phyloP scores from a whole-genome alignment of 1,140 invertebrate genomes.

The Hyposmocoma kahamanoa region DNA sequence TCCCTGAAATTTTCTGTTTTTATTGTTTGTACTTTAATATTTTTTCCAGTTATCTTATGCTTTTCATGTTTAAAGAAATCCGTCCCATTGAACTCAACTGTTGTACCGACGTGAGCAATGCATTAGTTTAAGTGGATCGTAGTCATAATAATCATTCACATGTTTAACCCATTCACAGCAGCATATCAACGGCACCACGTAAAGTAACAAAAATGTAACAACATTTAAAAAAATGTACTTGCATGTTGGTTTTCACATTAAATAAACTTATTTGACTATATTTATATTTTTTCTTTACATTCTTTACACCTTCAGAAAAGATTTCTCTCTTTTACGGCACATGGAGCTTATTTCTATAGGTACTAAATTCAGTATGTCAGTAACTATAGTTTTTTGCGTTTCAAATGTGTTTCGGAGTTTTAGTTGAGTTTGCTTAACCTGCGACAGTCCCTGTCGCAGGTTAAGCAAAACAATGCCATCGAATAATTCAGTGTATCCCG shows the following conservation, averaged over 20 bases:
- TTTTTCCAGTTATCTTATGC: slow-evolving; percentile 3
- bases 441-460: no score
- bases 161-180: slow-evolving; percentile 58
- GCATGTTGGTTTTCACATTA: slow-evolving; percentile 62
- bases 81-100: slow-evolving; percentile 22
- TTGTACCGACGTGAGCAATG: slow-evolving; percentile 25
- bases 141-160: slow-evolving; percentile 40
- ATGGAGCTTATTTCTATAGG: no score
- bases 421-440: no score
- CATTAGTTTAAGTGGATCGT: slow-evolving; percentile 32
- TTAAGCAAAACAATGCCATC: no score
- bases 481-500: no score
- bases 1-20: slow-evolving; percentile 9
- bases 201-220: slow-evolving; percentile 49
- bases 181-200: slow-evolving; percentile 53
- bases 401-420: no score
- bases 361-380: no score
- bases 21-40: slow-evolving; percentile 5
- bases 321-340: no score
- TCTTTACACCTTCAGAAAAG: no score
- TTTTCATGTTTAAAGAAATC: slow-evolving; percentile 19
- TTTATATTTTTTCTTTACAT: slow-evolving; percentile 18
- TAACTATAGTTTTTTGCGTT: no score
- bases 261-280: slow-evolving; percentile 45
- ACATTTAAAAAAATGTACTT: slow-evolving; percentile 60